Conservation (phyloP, 1,140 invertebrate genomes). For the Sycophaga agraensis region DNA sequence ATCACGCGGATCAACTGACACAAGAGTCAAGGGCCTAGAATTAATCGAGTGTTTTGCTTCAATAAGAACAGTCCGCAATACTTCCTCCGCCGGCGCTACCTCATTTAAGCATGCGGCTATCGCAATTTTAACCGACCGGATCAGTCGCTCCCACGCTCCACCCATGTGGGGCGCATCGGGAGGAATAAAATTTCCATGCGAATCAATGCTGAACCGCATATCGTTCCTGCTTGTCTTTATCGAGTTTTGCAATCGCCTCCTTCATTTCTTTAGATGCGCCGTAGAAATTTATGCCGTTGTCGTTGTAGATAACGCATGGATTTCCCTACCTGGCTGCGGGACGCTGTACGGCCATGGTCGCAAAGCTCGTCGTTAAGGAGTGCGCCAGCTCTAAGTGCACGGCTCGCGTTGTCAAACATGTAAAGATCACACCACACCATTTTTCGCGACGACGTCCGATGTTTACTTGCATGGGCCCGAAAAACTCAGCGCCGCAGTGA, state of each 20-base stretch:
- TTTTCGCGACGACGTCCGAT: background rate
- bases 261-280: background rate
- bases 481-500: background rate
- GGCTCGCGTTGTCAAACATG: conserved; percentile 5
- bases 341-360: background rate
- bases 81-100: background rate
- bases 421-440: conserved; percentile 10
- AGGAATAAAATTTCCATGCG: background rate
- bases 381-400: conserved; percentile 28
- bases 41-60: conserved; percentile 3
- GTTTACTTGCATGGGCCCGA: conserved; percentile 1
- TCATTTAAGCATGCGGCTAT: background rate
- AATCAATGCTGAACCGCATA: background rate
- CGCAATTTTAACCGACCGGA: background rate
- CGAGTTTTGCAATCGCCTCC: conserved; percentile 7
- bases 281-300: conserved; percentile 28
- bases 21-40: background rate
- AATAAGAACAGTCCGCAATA: conserved; percentile 4
- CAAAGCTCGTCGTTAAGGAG: conserved; percentile 11
- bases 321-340: background rate
- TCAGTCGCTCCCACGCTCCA: background rate
- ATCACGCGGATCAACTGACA: conserved; percentile 21
- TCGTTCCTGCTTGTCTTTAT: background rate
- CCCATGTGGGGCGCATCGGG: background rate
- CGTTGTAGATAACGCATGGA: conserved; percentile 24